A percentile compares a stretch with the other conserved stretches of the same genome.
Conservation (phyloP, 2,113 vertebrate species). For the Actenoides hombroni region DNA sequence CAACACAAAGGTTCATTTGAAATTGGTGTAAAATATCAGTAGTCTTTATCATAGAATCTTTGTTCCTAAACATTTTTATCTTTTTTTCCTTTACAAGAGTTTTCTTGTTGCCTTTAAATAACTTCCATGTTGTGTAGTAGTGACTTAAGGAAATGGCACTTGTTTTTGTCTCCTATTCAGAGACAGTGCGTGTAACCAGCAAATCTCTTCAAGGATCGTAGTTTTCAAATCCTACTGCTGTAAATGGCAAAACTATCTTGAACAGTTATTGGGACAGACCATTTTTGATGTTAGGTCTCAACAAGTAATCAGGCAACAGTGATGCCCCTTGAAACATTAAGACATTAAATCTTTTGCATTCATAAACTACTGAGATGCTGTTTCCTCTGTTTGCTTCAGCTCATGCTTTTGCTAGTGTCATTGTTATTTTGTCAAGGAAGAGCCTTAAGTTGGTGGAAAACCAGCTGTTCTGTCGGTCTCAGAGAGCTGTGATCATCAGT, state of each 20-base stretch:
- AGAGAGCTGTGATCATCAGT: not conserved
- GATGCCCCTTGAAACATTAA: not conserved
- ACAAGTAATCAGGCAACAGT: not conserved
- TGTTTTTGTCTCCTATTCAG: not conserved
- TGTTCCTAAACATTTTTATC: not conserved
- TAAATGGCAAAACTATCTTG: not conserved
- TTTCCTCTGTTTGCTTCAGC: not conserved
- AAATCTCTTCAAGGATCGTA: not conserved
- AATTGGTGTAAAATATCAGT: not conserved
- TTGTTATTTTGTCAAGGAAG: not conserved
- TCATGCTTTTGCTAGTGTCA: not conserved
- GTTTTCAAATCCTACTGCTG: not conserved
- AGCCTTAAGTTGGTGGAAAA: not conserved
- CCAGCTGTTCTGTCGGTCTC: not conserved
- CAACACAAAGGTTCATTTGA: not conserved
- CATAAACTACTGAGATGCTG: not conserved
- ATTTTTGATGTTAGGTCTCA: not conserved
- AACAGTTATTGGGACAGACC: not conserved
- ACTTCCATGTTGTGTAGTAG: not conserved
- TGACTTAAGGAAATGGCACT: not conserved
- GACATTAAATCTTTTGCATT: not conserved
- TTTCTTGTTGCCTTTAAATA: not conserved
- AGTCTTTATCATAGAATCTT: not conserved
- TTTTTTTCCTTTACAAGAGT: not conserved
- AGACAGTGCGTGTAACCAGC: not conserved